Conservation (phyloP, 2,888 invertebrate species). For the Ischnura elegans region DNA sequence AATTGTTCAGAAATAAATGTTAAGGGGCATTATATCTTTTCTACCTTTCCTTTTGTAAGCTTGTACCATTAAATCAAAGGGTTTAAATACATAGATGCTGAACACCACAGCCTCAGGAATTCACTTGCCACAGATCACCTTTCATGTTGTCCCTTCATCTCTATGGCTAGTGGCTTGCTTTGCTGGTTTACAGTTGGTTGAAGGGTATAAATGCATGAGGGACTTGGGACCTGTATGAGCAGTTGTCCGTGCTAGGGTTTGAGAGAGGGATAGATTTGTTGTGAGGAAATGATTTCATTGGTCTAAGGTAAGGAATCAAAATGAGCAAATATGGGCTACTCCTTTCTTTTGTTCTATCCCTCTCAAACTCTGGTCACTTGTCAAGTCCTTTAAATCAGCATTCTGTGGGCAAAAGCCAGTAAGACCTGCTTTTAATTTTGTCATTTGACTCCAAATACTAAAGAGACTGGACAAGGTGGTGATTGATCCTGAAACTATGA, state of each 20-base stretch:
- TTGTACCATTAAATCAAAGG: no score
- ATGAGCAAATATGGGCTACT: not conserved
- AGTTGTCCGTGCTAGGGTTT: conserved; percentile 6
- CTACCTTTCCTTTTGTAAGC: no score
- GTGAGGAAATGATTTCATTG: conserved; percentile 42
- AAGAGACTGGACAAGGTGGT: not conserved
- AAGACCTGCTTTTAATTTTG: not conserved
- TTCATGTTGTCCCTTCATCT: not conserved
- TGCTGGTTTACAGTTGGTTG: conserved; percentile 21
- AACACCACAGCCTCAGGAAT: not conserved
- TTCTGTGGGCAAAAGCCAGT: conserved; percentile 31
- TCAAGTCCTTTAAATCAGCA: not conserved
- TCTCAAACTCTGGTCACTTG: conserved; percentile 10
- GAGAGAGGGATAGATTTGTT: conserved; percentile 45
- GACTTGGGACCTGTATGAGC: not conserved
- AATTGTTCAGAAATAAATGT: no score
- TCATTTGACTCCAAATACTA: not conserved
- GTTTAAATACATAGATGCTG: not conserved
- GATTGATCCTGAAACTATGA: not conserved
- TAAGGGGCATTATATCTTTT: no score
- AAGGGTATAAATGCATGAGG: conserved; percentile 29
- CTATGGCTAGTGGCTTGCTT: conserved; percentile 46
- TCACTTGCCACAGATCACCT: not conserved
- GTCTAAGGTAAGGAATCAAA: conserved; percentile 42
- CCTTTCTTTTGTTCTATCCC: conserved; percentile 35